A percentile compares a stretch with the other conserved stretches of the same genome.
These are phyloP conservation scores for Drosophila mimetica DNA, from an alignment of 2,888 invertebrate species.

Conservation along the genomic window DNA sequence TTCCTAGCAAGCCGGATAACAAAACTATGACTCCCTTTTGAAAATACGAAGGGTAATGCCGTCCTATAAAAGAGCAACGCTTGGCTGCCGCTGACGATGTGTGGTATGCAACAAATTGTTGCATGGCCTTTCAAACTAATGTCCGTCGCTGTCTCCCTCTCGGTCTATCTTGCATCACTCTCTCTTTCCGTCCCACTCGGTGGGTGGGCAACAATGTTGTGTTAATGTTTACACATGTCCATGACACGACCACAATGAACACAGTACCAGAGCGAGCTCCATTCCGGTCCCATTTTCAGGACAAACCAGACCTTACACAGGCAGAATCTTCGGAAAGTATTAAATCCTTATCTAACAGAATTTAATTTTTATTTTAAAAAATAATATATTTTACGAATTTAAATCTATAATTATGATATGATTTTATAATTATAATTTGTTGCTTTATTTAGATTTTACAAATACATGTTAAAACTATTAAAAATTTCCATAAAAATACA, in stretches of 20 bases:
- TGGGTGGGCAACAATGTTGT: slow-evolving; percentile 68
- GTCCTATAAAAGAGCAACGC: slow-evolving; percentile 55
- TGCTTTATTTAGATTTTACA: too few species aligned
- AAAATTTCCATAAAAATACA: too few species aligned
- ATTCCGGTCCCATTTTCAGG: slow-evolving; percentile 15
- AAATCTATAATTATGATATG: too few species aligned
- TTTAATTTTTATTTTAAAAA: too few species aligned
- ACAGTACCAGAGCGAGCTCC: slow-evolving; percentile 39
- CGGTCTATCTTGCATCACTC: slow-evolving; percentile 9
- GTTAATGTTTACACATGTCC: slow-evolving; percentile 75
- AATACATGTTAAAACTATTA: too few species aligned
- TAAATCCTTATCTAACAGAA: too few species aligned
- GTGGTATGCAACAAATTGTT: slow-evolving; percentile 76
- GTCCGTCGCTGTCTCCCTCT: slow-evolving; percentile 17
- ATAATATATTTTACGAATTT: too few species aligned
- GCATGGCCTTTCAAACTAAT: slow-evolving; percentile 63
- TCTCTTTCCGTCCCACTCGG: neutral
- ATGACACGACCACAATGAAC: slow-evolving; percentile 59
- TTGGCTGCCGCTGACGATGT: slow-evolving; percentile 16
- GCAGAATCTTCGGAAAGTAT: too few species aligned
- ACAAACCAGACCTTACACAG: slow-evolving; percentile 6
- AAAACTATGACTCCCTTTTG: neutral
- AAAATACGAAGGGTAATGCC: neutral
- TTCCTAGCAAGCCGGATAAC: neutral
- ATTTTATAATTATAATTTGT: too few species aligned